Base-by-base conservation (phyloP, 2,797 vertebrate genomes). In the Geotrypetes seraphini region DNA sequence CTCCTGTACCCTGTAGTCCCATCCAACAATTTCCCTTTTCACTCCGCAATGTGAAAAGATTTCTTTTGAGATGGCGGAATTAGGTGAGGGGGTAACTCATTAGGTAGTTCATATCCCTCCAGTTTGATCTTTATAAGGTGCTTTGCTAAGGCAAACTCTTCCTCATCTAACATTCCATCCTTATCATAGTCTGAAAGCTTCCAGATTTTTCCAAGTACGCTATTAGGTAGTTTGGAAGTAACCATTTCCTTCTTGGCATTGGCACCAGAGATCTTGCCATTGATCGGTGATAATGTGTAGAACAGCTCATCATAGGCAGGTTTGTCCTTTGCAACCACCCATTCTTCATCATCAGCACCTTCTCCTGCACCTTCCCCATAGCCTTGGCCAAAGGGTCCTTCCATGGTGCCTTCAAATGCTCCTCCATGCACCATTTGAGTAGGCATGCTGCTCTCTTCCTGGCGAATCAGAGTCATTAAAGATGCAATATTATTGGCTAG, bases 231-330 rank as follows among this genome's bases (percentile, higher is more conserved):
- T 40, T 88, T 93, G 10, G 94, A 97, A 69, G 79, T 92, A 71
- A 94, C 88, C 94, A 97, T 96, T 75, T 98, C 95, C 56, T 87
- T 95, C 74, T 96, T 97, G 48, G 95, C 94, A 2, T 86, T 97
- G 68, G 86, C 83, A 0, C 95, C 95, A 0, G 86, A 87, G 66
- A 98, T 87, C 73, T 91, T 95, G 32, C 95, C 95, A 2, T 97
- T 95, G 65, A 98, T n/a, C 5, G 95, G 94, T 22, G 90, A 95
- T 27, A 98, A 71, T 3, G 87, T 92, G 56, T 95, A 97, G 75
- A 98, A 98, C 63, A 98, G 87, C 81, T 98, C 95, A n/a, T 98
- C 95, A 0, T 97, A 98, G 29, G 77, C 63, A 15, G 90, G 92
- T 56, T 98, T 98, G 68, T 98, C 95, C 4, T 87, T 93, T 60